Evolutionary conservation across 2,888 invertebrate species (phyloP).

Genomic region (Rhagonycha lutea): DNA sequence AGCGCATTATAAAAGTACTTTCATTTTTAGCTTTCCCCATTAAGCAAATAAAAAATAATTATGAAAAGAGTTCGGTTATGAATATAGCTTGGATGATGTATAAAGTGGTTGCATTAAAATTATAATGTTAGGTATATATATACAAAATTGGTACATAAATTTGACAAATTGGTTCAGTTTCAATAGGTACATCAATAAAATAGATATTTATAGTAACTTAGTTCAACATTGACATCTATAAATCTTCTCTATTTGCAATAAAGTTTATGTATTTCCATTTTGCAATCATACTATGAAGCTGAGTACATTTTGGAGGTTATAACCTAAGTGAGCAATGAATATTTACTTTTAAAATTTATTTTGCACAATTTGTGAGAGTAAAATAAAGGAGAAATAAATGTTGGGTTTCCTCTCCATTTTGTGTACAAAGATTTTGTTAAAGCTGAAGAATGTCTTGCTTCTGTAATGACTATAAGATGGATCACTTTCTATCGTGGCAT

Average conservation of each 20-base stretch:
- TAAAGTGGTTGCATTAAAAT: neutral
- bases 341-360: neutral
- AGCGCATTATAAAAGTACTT: conserved; percentile 12
- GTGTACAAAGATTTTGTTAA: neutral
- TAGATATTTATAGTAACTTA: conserved; percentile 19
- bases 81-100: neutral
- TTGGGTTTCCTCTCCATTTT: neutral
- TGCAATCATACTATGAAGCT: neutral
- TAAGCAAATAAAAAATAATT: neutral
- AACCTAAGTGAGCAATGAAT: neutral
- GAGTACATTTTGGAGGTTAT: neutral
- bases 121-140: neutral
- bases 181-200: conserved; percentile 19
- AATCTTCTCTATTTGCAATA: conserved; percentile 22
- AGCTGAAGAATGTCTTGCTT: neutral
- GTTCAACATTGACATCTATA: conserved; percentile 21
- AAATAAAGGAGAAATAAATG: neutral
- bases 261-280: conserved; percentile 5
- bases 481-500: conserved; percentile 13
- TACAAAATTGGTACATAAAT: neutral
- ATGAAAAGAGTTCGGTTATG: neutral
- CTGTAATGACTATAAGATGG: conserved; percentile 8
- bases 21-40: neutral
- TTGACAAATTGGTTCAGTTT: neutral
- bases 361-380: neutral